Conservation (phyloP, 2,888 invertebrate species). For the Lamproptera curius region DNA sequence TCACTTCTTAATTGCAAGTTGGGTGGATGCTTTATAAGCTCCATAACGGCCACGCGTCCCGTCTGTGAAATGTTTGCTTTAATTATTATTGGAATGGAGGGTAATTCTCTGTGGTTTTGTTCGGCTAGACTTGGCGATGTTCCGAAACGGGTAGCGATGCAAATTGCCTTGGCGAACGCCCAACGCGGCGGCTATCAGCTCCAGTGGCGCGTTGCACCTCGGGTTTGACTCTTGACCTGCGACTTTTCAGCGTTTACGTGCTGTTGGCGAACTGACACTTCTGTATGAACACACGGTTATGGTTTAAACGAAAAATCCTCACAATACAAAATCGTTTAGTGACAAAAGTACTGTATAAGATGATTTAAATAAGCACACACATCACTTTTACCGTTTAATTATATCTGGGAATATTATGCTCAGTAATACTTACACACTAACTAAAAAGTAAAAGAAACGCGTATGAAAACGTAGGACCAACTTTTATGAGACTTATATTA, state of each 20-base stretch:
- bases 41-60: constrained; percentile 73
- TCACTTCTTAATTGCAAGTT: constrained; percentile 74
- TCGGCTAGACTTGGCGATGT: constrained; percentile 78
- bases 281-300: too few relatives aligned
- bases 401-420: too few relatives aligned
- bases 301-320: too few relatives aligned
- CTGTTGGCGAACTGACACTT: too few relatives aligned
- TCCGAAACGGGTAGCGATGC: constrained; percentile 78
- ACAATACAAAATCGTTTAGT: too few relatives aligned
- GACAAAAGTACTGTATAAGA: too few relatives aligned
- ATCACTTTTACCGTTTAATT: too few relatives aligned
- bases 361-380: too few relatives aligned
- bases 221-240: constrained; percentile 50
- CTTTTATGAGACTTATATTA: too few relatives aligned
- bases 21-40: constrained; percentile 75
- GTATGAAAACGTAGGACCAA: too few relatives aligned
- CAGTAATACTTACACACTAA: too few relatives aligned
- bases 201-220: constrained; percentile 52
- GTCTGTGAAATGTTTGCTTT: constrained; percentile 75
- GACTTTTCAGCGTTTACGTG: constrained; percentile 9
- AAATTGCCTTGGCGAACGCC: constrained; percentile 77
- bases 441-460: too few relatives aligned
- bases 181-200: constrained; percentile 69
- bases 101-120: constrained; percentile 78
- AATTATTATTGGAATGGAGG: constrained; percentile 79